Percentiles rank a stretch among this genome's conserved stretches.
phyloP scores from a whole-genome alignment of 2,888 invertebrate species.

The Papilio demoleus region DNA sequence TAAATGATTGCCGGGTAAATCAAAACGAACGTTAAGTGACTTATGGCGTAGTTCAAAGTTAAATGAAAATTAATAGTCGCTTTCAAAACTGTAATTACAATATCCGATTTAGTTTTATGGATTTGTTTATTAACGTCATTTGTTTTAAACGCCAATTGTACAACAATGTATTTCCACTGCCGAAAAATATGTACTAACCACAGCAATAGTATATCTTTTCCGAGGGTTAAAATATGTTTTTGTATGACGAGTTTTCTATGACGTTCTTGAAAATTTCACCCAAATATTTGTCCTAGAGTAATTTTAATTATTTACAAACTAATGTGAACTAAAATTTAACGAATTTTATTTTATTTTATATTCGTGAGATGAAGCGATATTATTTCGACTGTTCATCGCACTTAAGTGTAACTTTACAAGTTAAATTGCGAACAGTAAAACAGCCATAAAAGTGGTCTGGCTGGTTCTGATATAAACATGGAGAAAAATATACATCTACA shows the following conservation, averaged over 20 bases:
- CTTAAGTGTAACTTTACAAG: conserved; percentile 71
- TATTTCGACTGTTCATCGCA: conserved; percentile 56
- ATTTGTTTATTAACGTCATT: neutral
- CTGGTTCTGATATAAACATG: conserved; percentile 60
- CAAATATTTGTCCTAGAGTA: too few relatives aligned
- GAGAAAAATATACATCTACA: conserved; percentile 50
- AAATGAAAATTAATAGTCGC: conserved; percentile 1
- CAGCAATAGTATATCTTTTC: too few relatives aligned
- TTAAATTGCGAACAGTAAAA: conserved; percentile 79
- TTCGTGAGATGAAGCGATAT: conserved; percentile 54
- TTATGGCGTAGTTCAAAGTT: neutral
- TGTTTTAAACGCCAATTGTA: too few relatives aligned
- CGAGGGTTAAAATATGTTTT: too few relatives aligned
- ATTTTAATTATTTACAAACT: too few relatives aligned
- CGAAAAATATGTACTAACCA: too few relatives aligned
- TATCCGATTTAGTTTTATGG: neutral
- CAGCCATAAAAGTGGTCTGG: conserved; percentile 72
- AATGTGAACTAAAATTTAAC: too few relatives aligned
- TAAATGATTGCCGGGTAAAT: conserved; percentile 31
- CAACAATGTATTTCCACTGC: too few relatives aligned
- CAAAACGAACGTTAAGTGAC: conserved; percentile 27
- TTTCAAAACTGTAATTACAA: neutral
- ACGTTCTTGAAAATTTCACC: too few relatives aligned
- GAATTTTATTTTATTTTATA: conserved; percentile 23
- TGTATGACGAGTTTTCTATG: too few relatives aligned